Conservation (phyloP, 2,113 vertebrate genomes). For the Tichodroma muraria region DNA sequence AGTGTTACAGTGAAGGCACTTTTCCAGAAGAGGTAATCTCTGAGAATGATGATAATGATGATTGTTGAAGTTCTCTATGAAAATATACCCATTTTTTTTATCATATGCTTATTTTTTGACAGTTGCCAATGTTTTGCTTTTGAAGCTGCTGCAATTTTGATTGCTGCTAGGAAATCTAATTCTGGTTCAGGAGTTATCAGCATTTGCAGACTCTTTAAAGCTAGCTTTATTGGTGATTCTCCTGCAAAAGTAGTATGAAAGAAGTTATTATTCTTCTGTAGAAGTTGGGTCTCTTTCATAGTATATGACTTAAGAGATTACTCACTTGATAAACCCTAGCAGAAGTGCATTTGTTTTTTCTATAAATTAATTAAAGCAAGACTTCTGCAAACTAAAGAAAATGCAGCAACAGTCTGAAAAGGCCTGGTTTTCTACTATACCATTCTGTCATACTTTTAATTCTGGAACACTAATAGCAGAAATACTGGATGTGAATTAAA, state of each 20-base stretch:
- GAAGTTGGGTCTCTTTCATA: not conserved
- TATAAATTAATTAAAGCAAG: slow-evolving; percentile 7
- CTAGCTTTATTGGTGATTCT: not conserved
- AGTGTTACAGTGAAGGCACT: not conserved
- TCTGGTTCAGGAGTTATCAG: not conserved
- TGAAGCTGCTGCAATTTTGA: not conserved
- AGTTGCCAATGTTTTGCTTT: not conserved
- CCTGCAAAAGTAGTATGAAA: not conserved
- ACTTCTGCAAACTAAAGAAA: not conserved
- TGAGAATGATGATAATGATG: not conserved
- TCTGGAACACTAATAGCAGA: not conserved
- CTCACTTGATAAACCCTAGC: not conserved
- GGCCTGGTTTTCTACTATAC: not conserved
- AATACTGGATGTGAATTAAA: not conserved
- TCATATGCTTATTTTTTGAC: not conserved
- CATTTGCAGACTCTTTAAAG: not conserved
- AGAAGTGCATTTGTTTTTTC: not conserved
- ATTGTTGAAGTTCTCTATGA: not conserved
- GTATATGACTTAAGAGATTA: not conserved
- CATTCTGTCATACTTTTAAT: not conserved
- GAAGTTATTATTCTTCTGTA: not conserved
- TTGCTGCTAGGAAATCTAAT: not conserved
- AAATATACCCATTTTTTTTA: not conserved
- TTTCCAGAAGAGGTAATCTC: not conserved
- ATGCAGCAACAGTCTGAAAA: not conserved